A percentile compares a stretch with the other conserved stretches of the same genome.
phyloP scores from a whole-genome alignment of 2,797 vertebrate genomes.

The Paguma larvata region DNA sequence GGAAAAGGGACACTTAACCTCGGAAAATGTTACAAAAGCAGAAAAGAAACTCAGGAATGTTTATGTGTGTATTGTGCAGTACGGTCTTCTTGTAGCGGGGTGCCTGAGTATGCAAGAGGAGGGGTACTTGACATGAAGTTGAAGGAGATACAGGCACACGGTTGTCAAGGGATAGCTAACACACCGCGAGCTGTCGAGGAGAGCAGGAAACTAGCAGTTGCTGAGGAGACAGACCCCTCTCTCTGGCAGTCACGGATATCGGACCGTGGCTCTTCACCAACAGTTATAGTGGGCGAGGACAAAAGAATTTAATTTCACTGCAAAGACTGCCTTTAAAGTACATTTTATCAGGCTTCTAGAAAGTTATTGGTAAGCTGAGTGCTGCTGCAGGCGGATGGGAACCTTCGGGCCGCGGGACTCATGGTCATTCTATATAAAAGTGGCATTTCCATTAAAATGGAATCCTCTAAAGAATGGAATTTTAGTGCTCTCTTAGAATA shows the following conservation, averaged over 20 bases:
- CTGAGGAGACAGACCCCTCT: not conserved
- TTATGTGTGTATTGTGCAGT: not conserved
- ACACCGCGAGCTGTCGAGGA: not conserved
- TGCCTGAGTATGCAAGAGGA: not conserved
- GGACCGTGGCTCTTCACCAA: not conserved
- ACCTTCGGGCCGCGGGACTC: not conserved
- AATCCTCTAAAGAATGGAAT: constrained; percentile 11
- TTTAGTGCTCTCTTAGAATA: constrained; percentile 1
- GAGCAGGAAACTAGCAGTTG: not conserved
- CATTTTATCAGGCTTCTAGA: constrained; percentile 22
- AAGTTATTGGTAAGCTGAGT: constrained; percentile 1
- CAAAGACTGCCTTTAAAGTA: constrained; percentile 18
- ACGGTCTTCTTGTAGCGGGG: not conserved
- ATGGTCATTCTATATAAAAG: constrained; percentile 38
- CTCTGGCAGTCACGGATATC: not conserved
- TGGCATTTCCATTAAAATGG: constrained; percentile 47
- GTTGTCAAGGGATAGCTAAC: not conserved
- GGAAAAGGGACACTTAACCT: constrained; percentile 5
- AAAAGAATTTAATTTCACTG: constrained; percentile 36
- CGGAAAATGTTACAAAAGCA: not conserved
- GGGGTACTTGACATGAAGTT: not conserved
- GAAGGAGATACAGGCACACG: not conserved
- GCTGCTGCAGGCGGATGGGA: not conserved
- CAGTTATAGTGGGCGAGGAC: not conserved
- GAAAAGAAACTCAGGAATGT: not conserved